These are phyloP conservation scores for Pollicipes pollicipes DNA, from an alignment of 1,140 invertebrate species.

Conservation along the genomic window DNA sequence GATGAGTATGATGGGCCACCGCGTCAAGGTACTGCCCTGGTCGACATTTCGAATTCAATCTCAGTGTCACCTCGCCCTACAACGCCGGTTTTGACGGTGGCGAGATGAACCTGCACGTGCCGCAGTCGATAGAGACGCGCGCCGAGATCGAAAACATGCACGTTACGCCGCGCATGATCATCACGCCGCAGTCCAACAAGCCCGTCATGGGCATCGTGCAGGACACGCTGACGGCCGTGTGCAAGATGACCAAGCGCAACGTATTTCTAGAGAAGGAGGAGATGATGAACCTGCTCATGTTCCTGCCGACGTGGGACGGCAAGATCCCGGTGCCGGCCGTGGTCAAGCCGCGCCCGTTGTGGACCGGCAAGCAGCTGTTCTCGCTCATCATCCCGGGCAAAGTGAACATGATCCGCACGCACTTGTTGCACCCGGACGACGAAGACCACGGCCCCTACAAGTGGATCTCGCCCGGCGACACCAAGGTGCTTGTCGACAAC, in stretches of 20 bases:
- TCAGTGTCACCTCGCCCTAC: conserved; percentile 95
- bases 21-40: conserved; percentile 91
- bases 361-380: conserved; percentile 98
- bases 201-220: conserved; percentile 99
- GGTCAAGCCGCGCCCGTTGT: conserved; percentile 90
- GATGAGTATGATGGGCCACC: conserved; percentile 99
- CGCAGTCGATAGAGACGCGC: conserved; percentile 95
- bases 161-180: conserved; percentile 92
- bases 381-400: conserved; percentile 96
- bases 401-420: conserved; percentile 93
- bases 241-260: conserved; percentile 99
- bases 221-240: conserved; percentile 92
- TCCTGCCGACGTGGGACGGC: conserved; percentile 96
- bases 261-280: conserved; percentile 93
- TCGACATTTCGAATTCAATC: conserved; percentile 92
- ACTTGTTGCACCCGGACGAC: conserved; percentile 97
- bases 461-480: conserved; percentile 99
- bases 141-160: conserved; percentile 97
- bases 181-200: conserved; percentile 78
- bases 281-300: conserved; percentile 98
- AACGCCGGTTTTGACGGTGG: conserved; percentile 99
- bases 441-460: conserved; percentile 97
- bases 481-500: conserved; percentile 96
- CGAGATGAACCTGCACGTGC: conserved; percentile 99
- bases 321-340: conserved; percentile 97